A percentile compares a stretch with the other conserved stretches of the same genome.
phyloP scores from a whole-genome alignment of 2,797 vertebrate species.

The Alosa sapidissima region DNA sequence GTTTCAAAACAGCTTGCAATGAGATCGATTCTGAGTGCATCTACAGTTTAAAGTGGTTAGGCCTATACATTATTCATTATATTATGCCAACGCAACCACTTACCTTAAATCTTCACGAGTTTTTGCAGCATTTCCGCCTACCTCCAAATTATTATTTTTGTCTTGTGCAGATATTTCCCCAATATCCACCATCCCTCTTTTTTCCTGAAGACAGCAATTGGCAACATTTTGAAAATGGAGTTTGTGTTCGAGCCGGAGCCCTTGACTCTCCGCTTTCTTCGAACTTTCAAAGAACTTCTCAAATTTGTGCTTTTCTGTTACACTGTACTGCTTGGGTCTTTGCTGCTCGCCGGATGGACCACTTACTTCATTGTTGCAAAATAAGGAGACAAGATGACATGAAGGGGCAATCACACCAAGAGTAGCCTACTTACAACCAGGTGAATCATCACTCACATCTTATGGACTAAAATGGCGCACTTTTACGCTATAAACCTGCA shows the following conservation, averaged over 20 bases:
- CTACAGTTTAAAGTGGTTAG: background rate
- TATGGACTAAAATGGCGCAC: background rate
- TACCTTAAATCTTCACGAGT: background rate
- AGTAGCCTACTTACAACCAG: background rate
- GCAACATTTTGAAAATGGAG: conserved; percentile 52
- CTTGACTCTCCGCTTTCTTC: conserved; percentile 83
- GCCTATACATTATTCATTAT: conserved; percentile 9
- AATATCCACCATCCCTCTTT: background rate
- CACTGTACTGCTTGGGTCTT: conserved; percentile 89
- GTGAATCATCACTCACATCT: background rate
- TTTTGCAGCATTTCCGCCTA: background rate
- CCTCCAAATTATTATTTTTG: background rate
- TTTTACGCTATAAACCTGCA: background rate
- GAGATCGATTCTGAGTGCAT: background rate
- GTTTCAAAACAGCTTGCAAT: background rate
- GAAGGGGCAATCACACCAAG: background rate
- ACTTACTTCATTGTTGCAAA: conserved; percentile 93
- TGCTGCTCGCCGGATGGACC: conserved; percentile 93
- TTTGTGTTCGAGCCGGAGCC: conserved; percentile 72
- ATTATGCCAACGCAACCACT: background rate
- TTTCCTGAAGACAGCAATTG: background rate
- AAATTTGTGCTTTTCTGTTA: conserved; percentile 95
- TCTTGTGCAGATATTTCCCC: background rate
- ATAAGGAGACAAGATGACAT: conserved; percentile 50
- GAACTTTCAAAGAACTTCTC: conserved; percentile 88